Base-by-base conservation (phyloP, 2,888 invertebrate species). In the Hypolimnas misippus region DNA sequence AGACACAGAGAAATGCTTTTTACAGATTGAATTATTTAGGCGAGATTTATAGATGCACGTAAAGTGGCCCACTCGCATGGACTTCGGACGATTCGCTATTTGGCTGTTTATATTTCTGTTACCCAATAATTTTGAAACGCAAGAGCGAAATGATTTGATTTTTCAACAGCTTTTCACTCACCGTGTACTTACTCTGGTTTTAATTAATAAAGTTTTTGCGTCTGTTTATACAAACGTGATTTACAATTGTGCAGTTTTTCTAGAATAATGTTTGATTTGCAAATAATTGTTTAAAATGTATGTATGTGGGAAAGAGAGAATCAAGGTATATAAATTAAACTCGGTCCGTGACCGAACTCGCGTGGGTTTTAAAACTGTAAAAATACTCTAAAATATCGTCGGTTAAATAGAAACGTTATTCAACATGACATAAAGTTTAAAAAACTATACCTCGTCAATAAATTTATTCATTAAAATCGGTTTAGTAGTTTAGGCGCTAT, bases 91-190 rank as follows among this genome's bases (percentile, higher is more conserved):
- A 21, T 38, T 21, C 10, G 38, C 14, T 10, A 33, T 17, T 42
- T 29, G 50, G 4, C 31, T 56, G 58, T 56, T 53, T 49, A 59
- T 65, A 50, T 49, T 51, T 65, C 56, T 17, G 35, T 57, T 53
- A 42, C 29, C 56, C 25, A 52, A 59, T 63, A 66, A 60, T 42
- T 55, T 31, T 21, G 49, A 25, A 56, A 52, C 57, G 17, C 33
- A 60, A 50, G 14, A n/a, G 6, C 14, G 29, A 29, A 49, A 16
- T 49, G 21, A 40, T 19, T 12, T 14, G 8, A 49, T 16, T 31
- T 49, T 29, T 49, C 49, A 49, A 14, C 53, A 53, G 7, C n/a
- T 21, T 44, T 59, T 6, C 17, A 10, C 40, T n/a, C 40, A 21
- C 12, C 21, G 12, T 19, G n/a, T 12, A 21, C 1, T 4, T 2